These are phyloP conservation scores for Ptychoptera albimana DNA, from an alignment of 2,888 invertebrate species.

Conservation along the genomic window DNA sequence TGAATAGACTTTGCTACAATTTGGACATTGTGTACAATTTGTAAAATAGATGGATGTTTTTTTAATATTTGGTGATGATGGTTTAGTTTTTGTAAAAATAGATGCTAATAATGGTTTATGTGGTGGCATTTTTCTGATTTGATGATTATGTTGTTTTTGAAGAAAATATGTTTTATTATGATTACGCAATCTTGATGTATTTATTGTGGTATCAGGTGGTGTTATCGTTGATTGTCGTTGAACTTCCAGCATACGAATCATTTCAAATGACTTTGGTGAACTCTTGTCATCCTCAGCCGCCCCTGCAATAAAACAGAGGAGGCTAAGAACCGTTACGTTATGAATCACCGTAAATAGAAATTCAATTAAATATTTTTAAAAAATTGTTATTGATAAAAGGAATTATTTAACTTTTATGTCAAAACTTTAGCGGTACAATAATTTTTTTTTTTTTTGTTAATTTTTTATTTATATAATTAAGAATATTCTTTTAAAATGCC, in stretches of 20 bases:
- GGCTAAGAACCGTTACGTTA: too few species aligned
- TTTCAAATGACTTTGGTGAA: conserved; percentile 5
- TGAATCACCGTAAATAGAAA: too few species aligned
- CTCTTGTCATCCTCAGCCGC: conserved; percentile 38
- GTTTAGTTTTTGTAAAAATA: neutral
- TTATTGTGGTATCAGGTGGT: neutral
- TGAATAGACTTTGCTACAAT: conserved; percentile 55
- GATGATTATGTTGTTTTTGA: neutral
- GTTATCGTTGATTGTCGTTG: conserved; percentile 5
- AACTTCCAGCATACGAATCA: conserved; percentile 9
- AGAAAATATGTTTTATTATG: neutral
- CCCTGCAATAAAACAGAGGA: conserved; percentile 47
- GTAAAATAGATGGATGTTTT: conserved; percentile 16
- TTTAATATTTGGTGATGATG: conserved; percentile 15
- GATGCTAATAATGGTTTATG: too few species aligned
- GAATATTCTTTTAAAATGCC: too few species aligned
- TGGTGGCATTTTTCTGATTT: too few species aligned
- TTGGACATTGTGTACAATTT: conserved; percentile 44
- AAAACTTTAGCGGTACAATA: neutral
- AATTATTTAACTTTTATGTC: too few species aligned
- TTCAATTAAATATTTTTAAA: too few species aligned
- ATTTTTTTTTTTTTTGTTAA: too few species aligned
- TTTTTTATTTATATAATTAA: too few species aligned
- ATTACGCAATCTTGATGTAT: neutral
- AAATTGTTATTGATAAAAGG: too few species aligned